Evolutionary conservation across 1,140 invertebrate genomes (phyloP).

Genomic region (Diuraphis noxia): DNA sequence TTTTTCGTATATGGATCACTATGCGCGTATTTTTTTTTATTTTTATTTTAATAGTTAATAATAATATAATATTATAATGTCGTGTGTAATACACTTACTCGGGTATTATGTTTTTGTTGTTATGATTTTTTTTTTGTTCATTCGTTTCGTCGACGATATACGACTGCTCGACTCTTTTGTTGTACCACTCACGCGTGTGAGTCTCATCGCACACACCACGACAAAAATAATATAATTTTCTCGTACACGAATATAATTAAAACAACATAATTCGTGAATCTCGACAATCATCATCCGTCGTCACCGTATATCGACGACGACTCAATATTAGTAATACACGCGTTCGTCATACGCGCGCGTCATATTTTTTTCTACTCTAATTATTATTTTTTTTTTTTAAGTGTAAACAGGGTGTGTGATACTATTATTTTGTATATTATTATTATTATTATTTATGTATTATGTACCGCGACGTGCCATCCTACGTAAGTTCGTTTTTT

Average conservation of each 20-base stretch:
- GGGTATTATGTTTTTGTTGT: not conserved
- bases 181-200: not conserved
- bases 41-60: not conserved
- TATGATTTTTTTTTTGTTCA: not conserved
- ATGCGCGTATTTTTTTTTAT: too few relatives aligned
- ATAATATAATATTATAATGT: not conserved
- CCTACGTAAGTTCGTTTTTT: slow-evolving; percentile 41
- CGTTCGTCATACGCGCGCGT: not conserved
- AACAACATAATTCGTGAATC: not conserved
- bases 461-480: slow-evolving; percentile 17
- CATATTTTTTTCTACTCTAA: slow-evolving; percentile 2
- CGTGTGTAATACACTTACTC: not conserved
- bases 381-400: not conserved
- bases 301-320: too few relatives aligned
- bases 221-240: not conserved
- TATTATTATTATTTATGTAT: slow-evolving; percentile 21
- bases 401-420: slow-evolving; percentile 44
- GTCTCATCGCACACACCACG: not conserved
- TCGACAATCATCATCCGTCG: not conserved
- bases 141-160: not conserved
- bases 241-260: not conserved
- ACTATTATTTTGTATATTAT: slow-evolving; percentile 8
- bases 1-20: not conserved
- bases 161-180: too few relatives aligned
- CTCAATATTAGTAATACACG: too few relatives aligned